These are phyloP conservation scores for Riptortus pedestris DNA, from an alignment of 1,140 invertebrate species.

Conservation along the genomic window DNA sequence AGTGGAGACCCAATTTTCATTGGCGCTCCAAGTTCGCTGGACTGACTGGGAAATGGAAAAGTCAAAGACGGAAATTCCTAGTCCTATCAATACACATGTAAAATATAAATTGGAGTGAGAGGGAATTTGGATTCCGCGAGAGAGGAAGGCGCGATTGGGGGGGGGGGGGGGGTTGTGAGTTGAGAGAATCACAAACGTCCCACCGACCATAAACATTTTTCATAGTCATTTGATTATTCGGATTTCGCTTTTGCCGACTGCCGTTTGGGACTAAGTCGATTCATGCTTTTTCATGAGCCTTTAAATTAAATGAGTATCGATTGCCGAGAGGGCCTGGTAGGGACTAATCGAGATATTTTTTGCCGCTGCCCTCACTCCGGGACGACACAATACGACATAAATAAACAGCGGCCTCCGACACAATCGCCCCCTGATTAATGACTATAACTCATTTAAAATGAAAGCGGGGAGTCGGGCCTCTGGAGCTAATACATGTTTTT, in stretches of 20 bases:
- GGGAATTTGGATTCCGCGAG: too few species aligned
- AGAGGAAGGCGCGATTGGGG: too few species aligned
- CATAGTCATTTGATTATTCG: background rate
- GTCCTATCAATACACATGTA: too few species aligned
- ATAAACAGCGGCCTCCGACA: background rate
- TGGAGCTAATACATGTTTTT: constrained; percentile 8
- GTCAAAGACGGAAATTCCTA: too few species aligned
- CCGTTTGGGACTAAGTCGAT: background rate
- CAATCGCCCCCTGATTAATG: constrained; percentile 4
- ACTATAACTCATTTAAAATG: constrained; percentile 17
- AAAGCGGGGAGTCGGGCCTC: background rate
- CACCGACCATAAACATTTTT: background rate
- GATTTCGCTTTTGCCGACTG: background rate
- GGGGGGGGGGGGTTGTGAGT: background rate
- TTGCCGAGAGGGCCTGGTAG: background rate
- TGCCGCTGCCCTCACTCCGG: background rate
- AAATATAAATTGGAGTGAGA: background rate
- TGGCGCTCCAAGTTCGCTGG: background rate
- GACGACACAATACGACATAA: constrained; percentile 8
- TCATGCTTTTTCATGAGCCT: background rate
- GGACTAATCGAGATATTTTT: background rate
- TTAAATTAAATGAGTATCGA: constrained; percentile 18
- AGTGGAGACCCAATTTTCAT: too few species aligned
- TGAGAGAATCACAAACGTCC: background rate
- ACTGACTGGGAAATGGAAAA: background rate